Conservation (phyloP, 2,888 invertebrate genomes). For the Eremobia ochroleuca region DNA sequence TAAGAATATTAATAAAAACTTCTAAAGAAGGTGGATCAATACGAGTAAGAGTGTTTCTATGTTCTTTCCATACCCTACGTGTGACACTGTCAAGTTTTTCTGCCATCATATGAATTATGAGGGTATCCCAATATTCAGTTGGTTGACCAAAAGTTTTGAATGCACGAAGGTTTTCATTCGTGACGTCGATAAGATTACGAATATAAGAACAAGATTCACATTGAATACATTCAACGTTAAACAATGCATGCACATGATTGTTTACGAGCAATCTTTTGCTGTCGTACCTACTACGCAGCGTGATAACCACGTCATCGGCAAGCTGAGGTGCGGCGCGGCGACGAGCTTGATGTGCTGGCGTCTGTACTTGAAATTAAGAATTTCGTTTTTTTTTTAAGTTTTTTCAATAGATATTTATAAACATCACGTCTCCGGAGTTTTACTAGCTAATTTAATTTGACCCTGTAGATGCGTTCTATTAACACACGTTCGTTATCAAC, state of each 20-base stretch:
- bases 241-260: background rate
- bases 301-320: no score
- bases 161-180: background rate
- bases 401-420: background rate
- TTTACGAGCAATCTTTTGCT: constrained; percentile 1
- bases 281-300: background rate
- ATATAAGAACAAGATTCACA: background rate
- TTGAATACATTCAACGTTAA: background rate
- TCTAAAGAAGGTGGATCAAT: background rate
- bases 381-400: no score
- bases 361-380: no score
- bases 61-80: background rate
- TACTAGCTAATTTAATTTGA: background rate
- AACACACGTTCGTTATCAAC: constrained; percentile 16
- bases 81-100: no score
- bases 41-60: background rate
- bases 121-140: background rate
- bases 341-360: no score
- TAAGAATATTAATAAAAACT: background rate
- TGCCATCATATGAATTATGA: background rate
- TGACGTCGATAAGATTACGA: background rate
- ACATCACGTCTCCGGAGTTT: background rate
- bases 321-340: no score
- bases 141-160: background rate
- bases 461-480: background rate